Evolutionary conservation across 2,797 vertebrate species (phyloP), one percentile per base, ranked within the genome.

Genomic region (Linurgus olivaceus): DNA sequence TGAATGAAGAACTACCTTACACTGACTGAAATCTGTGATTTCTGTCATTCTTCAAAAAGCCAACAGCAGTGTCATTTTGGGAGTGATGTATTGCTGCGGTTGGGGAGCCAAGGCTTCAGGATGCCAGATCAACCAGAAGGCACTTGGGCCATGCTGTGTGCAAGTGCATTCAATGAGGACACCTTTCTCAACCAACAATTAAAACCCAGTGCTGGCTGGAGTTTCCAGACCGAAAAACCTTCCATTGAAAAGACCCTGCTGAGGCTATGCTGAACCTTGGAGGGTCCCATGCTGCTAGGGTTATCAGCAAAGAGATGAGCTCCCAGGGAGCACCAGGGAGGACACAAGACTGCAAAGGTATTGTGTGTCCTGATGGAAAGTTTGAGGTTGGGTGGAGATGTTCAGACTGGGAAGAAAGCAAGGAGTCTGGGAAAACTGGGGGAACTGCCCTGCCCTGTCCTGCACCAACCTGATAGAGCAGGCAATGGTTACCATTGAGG

Each of bases 1-100:
- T 17, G 37, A 94, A 51, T 77, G 35, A 95, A 66, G 59, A 90
- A 79, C 66, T 73, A 70, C 66, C 52, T 96, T 86, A 71, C 40
- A 62, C 54, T 89, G 51, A 33, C 58, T 21, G 52, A 94, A 45
- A 76, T 13, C 59, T 91, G 81, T 82, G 38, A 76, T 58, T 83
- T 74, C 59, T 70, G 42, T 28, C 26, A 29, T 82, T 93, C 65
- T 61, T 84, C 44, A 54, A 81, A 90, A 87, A 80, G 54, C 26
- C 74, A 88, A 7, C 70, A 55, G 13, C 28, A 7, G 15, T 14
- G 14, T 65, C 25, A 77, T 68, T 88, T 81, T 28, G 31, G 58
- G 83, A 66, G 20, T 40, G 74, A 75, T 19, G 20, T 24, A 68
- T 35, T 54, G n/a, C 52, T 84, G 78, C 4, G 4, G 42, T 3